Evolutionary conservation across 1,140 invertebrate genomes (phyloP), one percentile per base, ranked within the genome.

Genomic region (Drepana arcuata): DNA sequence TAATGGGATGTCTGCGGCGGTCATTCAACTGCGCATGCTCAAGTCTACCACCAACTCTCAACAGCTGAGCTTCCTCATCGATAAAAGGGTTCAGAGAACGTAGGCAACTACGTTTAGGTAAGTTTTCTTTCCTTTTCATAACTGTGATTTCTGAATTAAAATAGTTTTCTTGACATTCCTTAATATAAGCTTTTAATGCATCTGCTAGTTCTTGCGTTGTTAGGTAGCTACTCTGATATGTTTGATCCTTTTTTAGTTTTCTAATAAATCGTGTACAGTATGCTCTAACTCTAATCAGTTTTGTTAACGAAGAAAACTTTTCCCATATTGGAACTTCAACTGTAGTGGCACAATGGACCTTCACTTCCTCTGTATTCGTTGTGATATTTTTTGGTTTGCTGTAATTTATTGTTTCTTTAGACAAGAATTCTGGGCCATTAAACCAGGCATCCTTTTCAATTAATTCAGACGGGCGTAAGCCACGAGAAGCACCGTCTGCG

Each of bases 401-500:
- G 9, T 21, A 21, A 5, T 5, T 7, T 11, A 18, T 29, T 1
- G 23, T 15, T 14, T 9, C 9, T 24, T 34, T 7, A 18, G 14
- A 23, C 1, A 65, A 26, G 59, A 64, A 72, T 1, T 23, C 0
- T 10, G 73, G 75, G 2, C 73, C 67, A 3, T 38, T n/a, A 60
- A 58, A 74, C 69, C 69, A 78, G 2, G 74, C 27, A 7, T 34
- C 7, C 53, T 54, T 31, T 6, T 47, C 2, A 6, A 16, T 12
- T 1, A 77, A 32, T 1, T 61, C 27, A 1, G 3, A 2, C 1
- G 62, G 37, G 0, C 10, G 12, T 7, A 61, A n/a, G 7, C 83
- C 82, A 31, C 83, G 37, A 5, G 24, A 26, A 6, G 60, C 27
- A 1, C 47, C 26, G 52, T 86, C 81, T 1, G 74, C 75, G 9